These are phyloP conservation scores for Achroia grisella DNA, from an alignment of 1,140 invertebrate genomes.

Conservation along the genomic window DNA sequence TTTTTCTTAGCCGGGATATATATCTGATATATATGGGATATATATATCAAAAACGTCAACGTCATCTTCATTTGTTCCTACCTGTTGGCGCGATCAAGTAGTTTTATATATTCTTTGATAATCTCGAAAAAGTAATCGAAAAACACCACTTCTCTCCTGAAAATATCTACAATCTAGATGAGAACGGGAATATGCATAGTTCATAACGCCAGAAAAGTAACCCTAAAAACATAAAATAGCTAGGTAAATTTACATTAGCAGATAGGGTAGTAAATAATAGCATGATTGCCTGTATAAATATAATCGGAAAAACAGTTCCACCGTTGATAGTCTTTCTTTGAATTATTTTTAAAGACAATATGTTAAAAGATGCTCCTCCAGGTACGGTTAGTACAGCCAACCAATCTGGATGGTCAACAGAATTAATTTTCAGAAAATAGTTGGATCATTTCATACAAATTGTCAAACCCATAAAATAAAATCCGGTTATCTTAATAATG, in stretches of 20 bases:
- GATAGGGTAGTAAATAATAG: conserved; percentile 17
- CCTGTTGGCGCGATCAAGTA: too few relatives aligned
- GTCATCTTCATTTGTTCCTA: too few relatives aligned
- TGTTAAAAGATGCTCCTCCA: conserved; percentile 9
- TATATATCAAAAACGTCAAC: too few relatives aligned
- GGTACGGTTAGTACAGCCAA: conserved; percentile 4
- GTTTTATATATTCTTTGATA: too few relatives aligned
- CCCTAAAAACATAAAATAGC: conserved; percentile 13
- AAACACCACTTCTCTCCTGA: conserved; percentile 19
- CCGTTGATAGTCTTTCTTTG: conserved; percentile 21
- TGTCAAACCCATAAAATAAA: conserved; percentile 24
- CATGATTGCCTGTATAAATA: conserved; percentile 16
- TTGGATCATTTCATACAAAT: conserved; percentile 49
- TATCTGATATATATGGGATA: too few relatives aligned
- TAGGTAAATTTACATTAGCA: conserved; percentile 19
- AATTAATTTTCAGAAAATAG: conserved; percentile 26
- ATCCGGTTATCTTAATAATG: not conserved
- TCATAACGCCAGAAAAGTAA: conserved; percentile 18
- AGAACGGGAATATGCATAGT: conserved; percentile 20
- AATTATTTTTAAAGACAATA: conserved; percentile 14
- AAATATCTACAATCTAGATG: conserved; percentile 25
- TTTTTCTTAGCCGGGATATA: too few relatives aligned
- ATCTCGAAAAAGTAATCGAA: too few relatives aligned
- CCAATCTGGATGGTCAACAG: conserved; percentile 17
- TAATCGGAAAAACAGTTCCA: conserved; percentile 14